Base-by-base conservation (phyloP, 1,140 invertebrate species). In the Eurosta solidaginis region DNA sequence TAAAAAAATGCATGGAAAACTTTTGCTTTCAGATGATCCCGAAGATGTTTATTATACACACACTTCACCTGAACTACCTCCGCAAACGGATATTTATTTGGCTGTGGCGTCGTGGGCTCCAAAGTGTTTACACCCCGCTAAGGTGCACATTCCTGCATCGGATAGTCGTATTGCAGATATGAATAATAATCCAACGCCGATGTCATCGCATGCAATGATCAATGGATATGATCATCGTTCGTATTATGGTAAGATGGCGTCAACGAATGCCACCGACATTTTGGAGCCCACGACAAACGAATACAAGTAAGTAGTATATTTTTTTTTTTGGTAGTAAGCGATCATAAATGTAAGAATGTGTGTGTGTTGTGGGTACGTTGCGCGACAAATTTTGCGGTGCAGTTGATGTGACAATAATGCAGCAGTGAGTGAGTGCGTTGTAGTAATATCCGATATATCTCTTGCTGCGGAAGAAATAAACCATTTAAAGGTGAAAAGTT, bases 41-140 rank as follows among this genome's bases (percentile, higher is more conserved):
- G 85, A 87, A 81, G 85, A 87, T 73, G 85, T 83, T 14, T 86
- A 87, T 74, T 85, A 87, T 49, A 85, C 84, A 54, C 84, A 86
- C 80, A 84, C 83, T 10, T 84, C 85, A 42, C 83, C 83, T 2
- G 85, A 86, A 33, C 52, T 45, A 20, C 20, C 76, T 42, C 73
- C 80, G 12, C 78, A 80, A 68, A 86, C 85, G 81, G 84, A 91
- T 76, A 88, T 91, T 54, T 90, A 91, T 83, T 88, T 90, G 79
- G 89, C 90, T 63, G 87, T 91, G 82, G 89, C 90, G 80, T 90
- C 90, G 81, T 92, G 91, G 91, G 90, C 91, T 80, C 89, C 89
- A 85, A 91, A 91, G 89, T 91, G 91, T 85, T 84, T 83, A 81
- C 86, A 89, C 89, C 82, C 85, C 77, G 83, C 85, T 76, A 83